phyloP scores from a whole-genome alignment of 1,140 invertebrate genomes.

The Saccostrea echinata region DNA sequence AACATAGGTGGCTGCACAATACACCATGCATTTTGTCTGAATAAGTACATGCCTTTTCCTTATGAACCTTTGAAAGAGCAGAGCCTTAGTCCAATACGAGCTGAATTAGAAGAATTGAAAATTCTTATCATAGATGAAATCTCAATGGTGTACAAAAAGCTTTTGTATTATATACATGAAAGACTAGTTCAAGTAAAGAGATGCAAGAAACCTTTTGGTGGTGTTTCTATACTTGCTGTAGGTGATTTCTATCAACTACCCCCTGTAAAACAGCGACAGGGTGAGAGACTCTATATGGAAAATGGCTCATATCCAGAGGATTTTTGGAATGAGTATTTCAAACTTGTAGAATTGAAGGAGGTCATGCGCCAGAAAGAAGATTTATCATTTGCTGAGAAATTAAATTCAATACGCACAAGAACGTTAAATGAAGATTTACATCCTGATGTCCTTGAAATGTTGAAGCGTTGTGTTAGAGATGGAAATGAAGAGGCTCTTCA shows the following conservation, averaged over 20 bases:
- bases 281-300: not conserved
- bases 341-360: no score
- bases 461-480: no score
- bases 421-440: not conserved
- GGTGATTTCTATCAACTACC: no score
- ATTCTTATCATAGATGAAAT: conserved; percentile 59
- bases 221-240: conserved; percentile 43
- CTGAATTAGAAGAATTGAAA: conserved; percentile 37
- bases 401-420: not conserved
- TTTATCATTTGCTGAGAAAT: not conserved
- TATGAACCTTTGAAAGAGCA: no score
- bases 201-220: no score
- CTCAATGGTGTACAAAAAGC: no score
- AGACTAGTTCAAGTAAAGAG: no score
- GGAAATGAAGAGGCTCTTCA: no score
- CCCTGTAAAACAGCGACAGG: conserved; percentile 13
- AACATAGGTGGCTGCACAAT: conserved; percentile 48
- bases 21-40: conserved; percentile 50
- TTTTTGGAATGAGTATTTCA: no score
- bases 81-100: conserved; percentile 27
- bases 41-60: conserved; percentile 9
- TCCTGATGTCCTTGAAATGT: not conserved
- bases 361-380: conserved; percentile 1
- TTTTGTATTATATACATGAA: no score
- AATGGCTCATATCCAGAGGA: no score